Evolutionary conservation across 2,797 vertebrate genomes (phyloP).

Genomic region (Acrossocheilus wenchowensis): DNA sequence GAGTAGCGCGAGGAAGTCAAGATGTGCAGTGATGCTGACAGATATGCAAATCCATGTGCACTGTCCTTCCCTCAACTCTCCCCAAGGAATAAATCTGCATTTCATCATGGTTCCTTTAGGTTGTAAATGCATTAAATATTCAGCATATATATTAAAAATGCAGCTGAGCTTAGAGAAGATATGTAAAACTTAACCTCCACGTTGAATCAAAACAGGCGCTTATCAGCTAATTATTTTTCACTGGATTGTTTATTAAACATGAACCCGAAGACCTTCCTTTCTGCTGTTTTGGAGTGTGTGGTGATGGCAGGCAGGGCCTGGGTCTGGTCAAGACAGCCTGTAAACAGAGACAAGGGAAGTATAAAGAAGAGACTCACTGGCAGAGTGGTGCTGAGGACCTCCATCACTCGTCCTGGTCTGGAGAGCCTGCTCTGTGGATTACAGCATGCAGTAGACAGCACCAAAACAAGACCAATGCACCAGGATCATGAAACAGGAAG

Average conservation of each 20-base stretch:
- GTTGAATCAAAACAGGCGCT: conserved; percentile 67
- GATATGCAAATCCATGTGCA: conserved; percentile 59
- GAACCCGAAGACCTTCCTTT: conserved; percentile 59
- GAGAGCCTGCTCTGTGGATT: conserved; percentile 51
- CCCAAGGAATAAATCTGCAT: conserved; percentile 66
- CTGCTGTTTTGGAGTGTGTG: conserved; percentile 25
- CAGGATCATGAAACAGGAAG: conserved; percentile 7
- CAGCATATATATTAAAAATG: conserved; percentile 68
- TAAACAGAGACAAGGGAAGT: conserved; percentile 69
- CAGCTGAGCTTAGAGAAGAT: conserved; percentile 64
- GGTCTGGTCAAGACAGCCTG: conserved; percentile 34
- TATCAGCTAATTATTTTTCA: conserved; percentile 73
- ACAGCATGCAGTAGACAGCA: conserved; percentile 63
- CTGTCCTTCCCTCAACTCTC: conserved; percentile 67
- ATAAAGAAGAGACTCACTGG: conserved; percentile 64
- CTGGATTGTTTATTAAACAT: conserved; percentile 73
- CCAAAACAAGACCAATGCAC: conserved; percentile 43
- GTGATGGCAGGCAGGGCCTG: conserved; percentile 34
- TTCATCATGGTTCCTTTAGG: conserved; percentile 68
- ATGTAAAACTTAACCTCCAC: conserved; percentile 59
- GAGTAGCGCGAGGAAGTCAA: conserved; percentile 11
- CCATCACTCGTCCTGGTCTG: conserved; percentile 6
- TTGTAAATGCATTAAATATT: conserved; percentile 73
- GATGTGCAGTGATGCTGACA: conserved; percentile 61
- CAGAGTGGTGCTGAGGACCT: conserved; percentile 57